Evolutionary conservation across 2,797 vertebrate genomes (phyloP).

Genomic region (Poecilia gillii): DNA sequence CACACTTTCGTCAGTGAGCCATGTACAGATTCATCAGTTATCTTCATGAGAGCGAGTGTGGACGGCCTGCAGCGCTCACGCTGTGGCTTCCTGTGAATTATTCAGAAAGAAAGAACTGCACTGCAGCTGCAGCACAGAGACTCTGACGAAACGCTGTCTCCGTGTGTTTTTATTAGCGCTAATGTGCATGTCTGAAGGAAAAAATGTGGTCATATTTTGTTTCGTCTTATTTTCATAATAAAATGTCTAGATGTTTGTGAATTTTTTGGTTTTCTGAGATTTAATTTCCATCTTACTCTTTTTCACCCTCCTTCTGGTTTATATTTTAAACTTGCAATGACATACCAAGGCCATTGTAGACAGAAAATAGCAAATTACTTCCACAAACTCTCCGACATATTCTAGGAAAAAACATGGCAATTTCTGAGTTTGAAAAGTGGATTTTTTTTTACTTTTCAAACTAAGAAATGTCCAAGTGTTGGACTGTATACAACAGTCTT

Average conservation of each 20-base stretch:
- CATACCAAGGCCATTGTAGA: too few relatives aligned
- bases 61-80: constrained; percentile 39
- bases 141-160: constrained; percentile 21
- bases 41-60: constrained; percentile 35
- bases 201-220: constrained; percentile 66
- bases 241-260: constrained; percentile 75
- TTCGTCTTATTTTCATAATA: constrained; percentile 85
- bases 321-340: not conserved
- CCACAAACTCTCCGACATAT: too few relatives aligned
- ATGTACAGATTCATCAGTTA: constrained; percentile 43
- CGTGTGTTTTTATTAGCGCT: constrained; percentile 54
- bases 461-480: too few relatives aligned
- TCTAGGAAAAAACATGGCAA: too few relatives aligned
- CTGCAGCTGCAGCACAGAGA: constrained; percentile 56
- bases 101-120: constrained; percentile 43
- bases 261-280: constrained; percentile 10
- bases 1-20: constrained; percentile 50
- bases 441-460: too few relatives aligned
- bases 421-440: too few relatives aligned
- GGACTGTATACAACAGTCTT: too few relatives aligned
- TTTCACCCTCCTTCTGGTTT: not conserved
- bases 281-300: not conserved
- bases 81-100: constrained; percentile 46
- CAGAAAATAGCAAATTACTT: too few relatives aligned
- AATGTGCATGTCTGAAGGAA: constrained; percentile 75